Conservation (phyloP, 1,140 invertebrate species). For the Epicauta chinensis region DNA sequence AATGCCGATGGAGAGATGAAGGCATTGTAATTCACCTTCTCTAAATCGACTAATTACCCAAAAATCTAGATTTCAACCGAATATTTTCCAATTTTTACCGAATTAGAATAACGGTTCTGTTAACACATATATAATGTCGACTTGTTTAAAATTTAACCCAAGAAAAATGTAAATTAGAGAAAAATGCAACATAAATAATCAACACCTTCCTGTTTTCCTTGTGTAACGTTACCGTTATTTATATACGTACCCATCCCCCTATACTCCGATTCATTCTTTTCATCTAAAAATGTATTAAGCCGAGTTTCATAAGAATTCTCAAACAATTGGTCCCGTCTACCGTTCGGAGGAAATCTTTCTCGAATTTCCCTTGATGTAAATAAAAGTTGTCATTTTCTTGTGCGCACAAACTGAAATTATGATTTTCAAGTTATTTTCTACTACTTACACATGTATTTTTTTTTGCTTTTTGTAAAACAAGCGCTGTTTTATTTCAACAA, state of each 20-base stretch:
- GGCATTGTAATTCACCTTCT: too few species aligned
- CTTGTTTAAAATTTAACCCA: conserved; percentile 33
- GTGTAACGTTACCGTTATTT: conserved; percentile 33
- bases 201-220: conserved; percentile 39
- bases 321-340: conserved; percentile 36
- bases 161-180: conserved; percentile 41
- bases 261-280: too few species aligned
- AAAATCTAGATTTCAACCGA: too few species aligned
- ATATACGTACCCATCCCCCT: conserved; percentile 17
- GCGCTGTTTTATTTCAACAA: too few species aligned
- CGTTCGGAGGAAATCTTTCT: conserved; percentile 37
- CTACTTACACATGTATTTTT: conserved; percentile 6
- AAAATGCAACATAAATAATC: conserved; percentile 42
- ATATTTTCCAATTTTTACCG: too few species aligned
- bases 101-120: too few species aligned
- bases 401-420: conserved; percentile 36
- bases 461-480: neutral
- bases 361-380: conserved; percentile 42
- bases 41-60: too few species aligned
- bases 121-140: conserved; percentile 33
- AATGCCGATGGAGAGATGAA: conserved; percentile 6
- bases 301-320: conserved; percentile 34
- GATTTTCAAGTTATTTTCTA: conserved; percentile 25
- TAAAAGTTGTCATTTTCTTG: conserved; percentile 40
- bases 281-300: conserved; percentile 34